These are phyloP conservation scores for Melanocharis versteri DNA, from an alignment of 2,113 vertebrate species.

Conservation along the genomic window DNA sequence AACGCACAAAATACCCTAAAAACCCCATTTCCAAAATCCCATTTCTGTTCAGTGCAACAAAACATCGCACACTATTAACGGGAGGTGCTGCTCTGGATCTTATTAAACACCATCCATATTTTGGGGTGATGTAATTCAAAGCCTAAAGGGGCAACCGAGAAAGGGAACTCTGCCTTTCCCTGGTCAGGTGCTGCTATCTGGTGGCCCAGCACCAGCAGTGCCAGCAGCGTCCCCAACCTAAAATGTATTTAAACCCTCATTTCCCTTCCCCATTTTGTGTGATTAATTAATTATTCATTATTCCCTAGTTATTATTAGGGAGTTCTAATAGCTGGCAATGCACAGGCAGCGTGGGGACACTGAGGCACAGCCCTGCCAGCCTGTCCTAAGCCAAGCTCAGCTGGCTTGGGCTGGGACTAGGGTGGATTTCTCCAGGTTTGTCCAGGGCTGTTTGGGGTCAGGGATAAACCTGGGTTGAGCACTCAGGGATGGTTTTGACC, in stretches of 20 bases:
- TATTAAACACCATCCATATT: fast-evolving
- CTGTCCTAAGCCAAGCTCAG: fast-evolving
- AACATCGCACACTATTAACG: fast-evolving
- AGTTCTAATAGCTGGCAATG: fast-evolving
- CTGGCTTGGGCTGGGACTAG: fast-evolving
- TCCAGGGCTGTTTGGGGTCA: too few species aligned
- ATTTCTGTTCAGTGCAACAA: fast-evolving
- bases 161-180: fast-evolving
- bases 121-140: neutral
- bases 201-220: neutral
- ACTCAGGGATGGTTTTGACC: fast-evolving
- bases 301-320: fast-evolving
- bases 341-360: fast-evolving
- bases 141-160: fast-evolving
- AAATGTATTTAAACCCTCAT: fast-evolving
- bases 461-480: neutral
- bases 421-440: fast-evolving
- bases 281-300: too few species aligned
- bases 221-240: neutral
- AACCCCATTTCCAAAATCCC: fast-evolving
- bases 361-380: fast-evolving
- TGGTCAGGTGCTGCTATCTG: neutral
- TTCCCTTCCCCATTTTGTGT: fast-evolving
- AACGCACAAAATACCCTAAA: neutral
- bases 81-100: fast-evolving